Conservation (phyloP, 2,113 vertebrate genomes). For the Xenus cinereus region DNA sequence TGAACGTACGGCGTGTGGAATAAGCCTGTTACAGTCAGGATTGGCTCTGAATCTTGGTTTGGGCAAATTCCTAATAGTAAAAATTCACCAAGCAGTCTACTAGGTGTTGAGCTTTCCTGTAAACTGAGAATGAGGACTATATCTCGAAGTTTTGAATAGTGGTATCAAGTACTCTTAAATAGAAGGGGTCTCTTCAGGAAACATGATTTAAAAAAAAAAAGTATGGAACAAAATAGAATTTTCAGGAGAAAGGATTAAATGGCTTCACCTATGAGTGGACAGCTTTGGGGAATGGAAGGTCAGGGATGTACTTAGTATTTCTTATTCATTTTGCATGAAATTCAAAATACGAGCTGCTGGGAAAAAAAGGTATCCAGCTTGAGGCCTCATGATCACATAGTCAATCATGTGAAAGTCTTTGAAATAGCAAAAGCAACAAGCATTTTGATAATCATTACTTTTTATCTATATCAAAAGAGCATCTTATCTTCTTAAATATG, state of each 20-base stretch:
- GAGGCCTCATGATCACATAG: background rate
- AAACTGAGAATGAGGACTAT: background rate
- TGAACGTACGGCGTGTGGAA: background rate
- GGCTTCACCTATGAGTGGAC: background rate
- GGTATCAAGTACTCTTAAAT: background rate
- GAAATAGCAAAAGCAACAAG: background rate
- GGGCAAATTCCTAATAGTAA: background rate
- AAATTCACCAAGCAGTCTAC: background rate
- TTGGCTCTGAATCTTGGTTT: background rate
- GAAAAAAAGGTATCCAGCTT: background rate
- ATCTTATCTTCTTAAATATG: conserved; percentile 24
- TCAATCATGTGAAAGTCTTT: background rate
- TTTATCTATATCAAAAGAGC: conserved; percentile 2
- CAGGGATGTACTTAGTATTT: background rate
- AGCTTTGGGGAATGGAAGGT: background rate
- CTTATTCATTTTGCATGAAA: background rate
- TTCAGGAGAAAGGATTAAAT: background rate
- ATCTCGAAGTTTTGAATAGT: background rate
- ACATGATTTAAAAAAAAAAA: background rate
- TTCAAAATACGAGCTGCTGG: background rate
- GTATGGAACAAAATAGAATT: background rate
- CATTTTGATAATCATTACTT: background rate
- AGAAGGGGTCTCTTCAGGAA: background rate
- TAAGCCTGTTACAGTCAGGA: background rate
- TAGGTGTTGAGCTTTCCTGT: background rate